These are phyloP conservation scores for Scaptodrosophila latifasciaeformis DNA, from an alignment of 2,888 invertebrate species.

Conservation along the genomic window DNA sequence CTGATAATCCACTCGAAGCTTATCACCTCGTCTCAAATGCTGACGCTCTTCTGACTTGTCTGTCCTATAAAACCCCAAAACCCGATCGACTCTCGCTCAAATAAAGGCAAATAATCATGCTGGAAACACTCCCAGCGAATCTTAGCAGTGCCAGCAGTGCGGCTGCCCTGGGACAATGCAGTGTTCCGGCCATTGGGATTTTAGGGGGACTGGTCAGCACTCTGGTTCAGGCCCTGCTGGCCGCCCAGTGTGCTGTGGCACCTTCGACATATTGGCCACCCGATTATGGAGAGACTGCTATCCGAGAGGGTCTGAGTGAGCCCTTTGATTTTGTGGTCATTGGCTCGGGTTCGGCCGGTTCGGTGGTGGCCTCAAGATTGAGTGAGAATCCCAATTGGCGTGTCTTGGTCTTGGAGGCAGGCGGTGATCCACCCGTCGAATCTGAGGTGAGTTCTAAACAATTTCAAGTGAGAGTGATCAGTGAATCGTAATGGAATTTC, in stretches of 20 bases:
- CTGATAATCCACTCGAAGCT: constrained; percentile 4
- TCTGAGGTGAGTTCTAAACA: constrained; percentile 61
- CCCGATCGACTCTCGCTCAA: too few species aligned
- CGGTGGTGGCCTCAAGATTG: constrained; percentile 76
- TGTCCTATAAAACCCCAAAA: too few species aligned
- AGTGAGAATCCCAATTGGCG: constrained; percentile 75
- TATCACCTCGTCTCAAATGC: constrained; percentile 34
- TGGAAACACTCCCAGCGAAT: constrained; percentile 7
- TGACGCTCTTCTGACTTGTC: too few species aligned
- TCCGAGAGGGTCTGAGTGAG: constrained; percentile 64
- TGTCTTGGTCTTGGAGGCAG: constrained; percentile 76
- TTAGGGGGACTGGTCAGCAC: constrained; percentile 76
- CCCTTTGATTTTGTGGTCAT: constrained; percentile 75
- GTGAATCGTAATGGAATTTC: neutral
- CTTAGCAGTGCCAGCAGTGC: neutral
- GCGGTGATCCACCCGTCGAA: constrained; percentile 75
- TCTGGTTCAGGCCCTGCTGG: constrained; percentile 78
- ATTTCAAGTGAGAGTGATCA: neutral
- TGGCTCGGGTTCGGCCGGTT: constrained; percentile 76
- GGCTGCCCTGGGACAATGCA: constrained; percentile 44
- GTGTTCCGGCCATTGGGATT: constrained; percentile 52
- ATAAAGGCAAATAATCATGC: constrained; percentile 20
- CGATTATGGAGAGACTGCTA: constrained; percentile 71
- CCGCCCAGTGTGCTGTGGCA: constrained; percentile 78
- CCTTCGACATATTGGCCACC: constrained; percentile 77